Conservation (phyloP, 2,113 vertebrate genomes). For the Muntiacus reevesi region DNA sequence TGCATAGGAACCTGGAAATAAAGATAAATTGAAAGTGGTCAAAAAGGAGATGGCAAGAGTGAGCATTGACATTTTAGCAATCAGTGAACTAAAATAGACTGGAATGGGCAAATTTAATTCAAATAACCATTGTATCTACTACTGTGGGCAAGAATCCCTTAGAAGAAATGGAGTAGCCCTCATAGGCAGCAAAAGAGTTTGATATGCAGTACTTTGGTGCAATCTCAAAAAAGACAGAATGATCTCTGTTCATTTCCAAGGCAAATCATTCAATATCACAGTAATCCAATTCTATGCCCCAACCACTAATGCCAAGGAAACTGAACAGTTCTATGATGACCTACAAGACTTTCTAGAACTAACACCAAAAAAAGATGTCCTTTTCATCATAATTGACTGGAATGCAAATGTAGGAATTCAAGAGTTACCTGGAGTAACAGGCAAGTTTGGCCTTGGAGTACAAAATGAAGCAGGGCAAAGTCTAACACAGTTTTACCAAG, state of each 20-base stretch:
- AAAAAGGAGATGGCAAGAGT: neutral
- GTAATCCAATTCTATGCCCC: neutral
- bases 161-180: neutral
- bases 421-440: neutral
- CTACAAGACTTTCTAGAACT: neutral
- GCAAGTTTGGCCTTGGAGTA: neutral
- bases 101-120: neutral
- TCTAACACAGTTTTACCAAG: neutral
- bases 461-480: neutral
- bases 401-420: neutral
- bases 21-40: neutral
- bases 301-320: neutral
- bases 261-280: neutral
- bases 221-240: neutral
- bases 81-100: neutral
- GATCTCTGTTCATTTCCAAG: neutral
- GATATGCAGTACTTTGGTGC: neutral
- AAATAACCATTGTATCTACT: neutral
- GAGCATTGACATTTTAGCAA: neutral
- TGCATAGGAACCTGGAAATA: neutral
- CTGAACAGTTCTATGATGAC: neutral
- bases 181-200: neutral
- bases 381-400: neutral
- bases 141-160: neutral
- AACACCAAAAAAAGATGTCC: neutral